Base-by-base conservation (phyloP, 2,797 vertebrate species). In the Euthynnus affinis region DNA sequence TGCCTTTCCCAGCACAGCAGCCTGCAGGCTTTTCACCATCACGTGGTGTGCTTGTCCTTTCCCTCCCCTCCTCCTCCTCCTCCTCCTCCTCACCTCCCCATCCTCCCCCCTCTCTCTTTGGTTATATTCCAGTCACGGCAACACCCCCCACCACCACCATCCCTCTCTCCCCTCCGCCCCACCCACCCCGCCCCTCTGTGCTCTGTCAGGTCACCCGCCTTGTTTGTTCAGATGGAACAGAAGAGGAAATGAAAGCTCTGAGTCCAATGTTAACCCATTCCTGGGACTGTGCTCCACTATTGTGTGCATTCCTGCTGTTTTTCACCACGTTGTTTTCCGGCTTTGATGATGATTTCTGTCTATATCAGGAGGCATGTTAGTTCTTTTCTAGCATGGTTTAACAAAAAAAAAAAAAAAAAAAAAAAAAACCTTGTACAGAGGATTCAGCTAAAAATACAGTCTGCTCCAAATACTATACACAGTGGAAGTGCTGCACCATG, bases 141-240 rank as follows among this genome's bases (percentile, higher is more conserved):
- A 48, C 62, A 61, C 18, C 44, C n/a, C 5, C 48, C 66, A 20
- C 17, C 59, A 3, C 69, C 71, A 4, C 70, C 64, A 15, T 18
- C 69, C 46, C 74, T 9, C 78, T 14, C 42, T 55, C 34, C 40
- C 48, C 58, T 55, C 55, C 61, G 22, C 32, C 71, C 59, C 69
- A 6, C 78, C 66, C 55, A 6, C 85, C 85, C 86, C 88, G 64
- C 86, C 87, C 79, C 91, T 90, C 82, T 72, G 84, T 89, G 92
- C 91, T 91, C 91, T 93, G 93, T 93, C 93, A 94, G 95, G 94
- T 95, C 94, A 95, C 89, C 92, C 89, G 91, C 90, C 92, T 95
- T 94, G 95, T 95, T 95, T 95, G 94, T 94, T 95, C 95, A 95
- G 94, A 95, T 95, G 94, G 93, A 94, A 93, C 91, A 92, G 91